phyloP scores from a whole-genome alignment of 37 sponge, comb jelly and placozoan genomes.

The Trichoplax adhaerens region DNA sequence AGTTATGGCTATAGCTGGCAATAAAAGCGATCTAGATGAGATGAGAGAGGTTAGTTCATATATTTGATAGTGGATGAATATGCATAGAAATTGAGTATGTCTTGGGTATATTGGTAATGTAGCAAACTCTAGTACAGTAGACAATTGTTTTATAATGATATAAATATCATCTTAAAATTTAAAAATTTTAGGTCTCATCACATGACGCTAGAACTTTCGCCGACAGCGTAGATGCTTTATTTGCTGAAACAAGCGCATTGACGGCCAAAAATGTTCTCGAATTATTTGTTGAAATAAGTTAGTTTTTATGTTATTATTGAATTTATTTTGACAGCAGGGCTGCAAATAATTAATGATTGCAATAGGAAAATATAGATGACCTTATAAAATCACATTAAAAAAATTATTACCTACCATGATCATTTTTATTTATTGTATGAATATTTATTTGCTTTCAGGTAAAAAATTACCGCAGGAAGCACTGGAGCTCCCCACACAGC shows the following conservation, averaged over 20 bases:
- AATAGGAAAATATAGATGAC: too few relatives aligned
- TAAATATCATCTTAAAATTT: neutral
- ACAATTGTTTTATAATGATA: neutral
- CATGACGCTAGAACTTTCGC: slow-evolving; percentile 47
- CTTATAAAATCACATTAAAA: too few relatives aligned
- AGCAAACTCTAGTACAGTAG: neutral
- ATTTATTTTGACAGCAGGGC: too few relatives aligned
- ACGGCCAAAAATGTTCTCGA: slow-evolving; percentile 29
- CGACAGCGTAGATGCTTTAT: slow-evolving; percentile 29
- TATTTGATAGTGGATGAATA: neutral
- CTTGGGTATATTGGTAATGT: neutral
- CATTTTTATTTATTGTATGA: too few relatives aligned
- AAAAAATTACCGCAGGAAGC: too few relatives aligned
- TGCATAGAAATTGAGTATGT: neutral
- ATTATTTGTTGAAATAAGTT: slow-evolving; percentile 45
- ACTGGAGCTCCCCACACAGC: too few relatives aligned
- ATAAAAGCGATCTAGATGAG: slow-evolving; percentile 68
- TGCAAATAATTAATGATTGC: too few relatives aligned
- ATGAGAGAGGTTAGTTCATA: slow-evolving; percentile 40
- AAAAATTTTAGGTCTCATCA: slow-evolving; percentile 23
- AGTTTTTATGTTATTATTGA: slow-evolving; percentile 8
- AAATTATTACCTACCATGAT: too few relatives aligned
- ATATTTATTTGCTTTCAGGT: too few relatives aligned
- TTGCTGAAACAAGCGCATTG: slow-evolving; percentile 53
- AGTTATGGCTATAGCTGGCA: slow-evolving; percentile 48